Evolutionary conservation across 2,888 invertebrate genomes (phyloP), one percentile per base, ranked within the genome.

Genomic region (Ochropleura leucogaster): DNA sequence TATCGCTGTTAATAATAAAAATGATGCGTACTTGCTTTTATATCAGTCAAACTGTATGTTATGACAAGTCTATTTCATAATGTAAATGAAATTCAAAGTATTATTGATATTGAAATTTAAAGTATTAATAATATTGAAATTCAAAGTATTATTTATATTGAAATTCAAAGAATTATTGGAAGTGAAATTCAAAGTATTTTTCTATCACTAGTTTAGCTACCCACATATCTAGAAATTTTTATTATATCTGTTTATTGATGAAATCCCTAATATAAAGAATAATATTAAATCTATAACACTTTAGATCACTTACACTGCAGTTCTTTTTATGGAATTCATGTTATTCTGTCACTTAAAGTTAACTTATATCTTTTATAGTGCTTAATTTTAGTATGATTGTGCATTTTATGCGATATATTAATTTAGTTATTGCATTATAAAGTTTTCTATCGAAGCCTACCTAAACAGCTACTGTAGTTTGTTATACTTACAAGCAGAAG

Each of bases 321-420:
- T 40, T 0, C 53, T 67, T 47, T 46, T 64, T 53, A 66, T 59
- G 44, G 68, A 70, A 46, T 78, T 78, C 79, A 87, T 83, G 77
- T 88, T 79, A 88, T 72, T 82, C 83, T 79, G 85, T 76, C 78
- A 67, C 64, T 66, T 75, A n/a, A 46, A 40, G 16, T 40, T 74
- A 62, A 47, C 66, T 42, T 16, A 71, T 68, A 46, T 47, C 42
- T 55, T 74, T 76, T 66, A 14, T 51, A 46, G 74, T 68, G 66
- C 70, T 60, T 74, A 75, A 46, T 18, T 68, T 74, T 68, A 80
- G 51, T 64, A 68, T 74, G 78, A 59, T 74, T 71, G 90, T 90
- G 90, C 89, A 91, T 91, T 89, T 76, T 67, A 91, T 89, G 90
- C 90, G 70, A 83, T 72, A 74, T 76, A 71, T 59, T 71, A 63